phyloP scores from a whole-genome alignment of 2,888 invertebrate genomes.

The Crossocerus cetratus region DNA sequence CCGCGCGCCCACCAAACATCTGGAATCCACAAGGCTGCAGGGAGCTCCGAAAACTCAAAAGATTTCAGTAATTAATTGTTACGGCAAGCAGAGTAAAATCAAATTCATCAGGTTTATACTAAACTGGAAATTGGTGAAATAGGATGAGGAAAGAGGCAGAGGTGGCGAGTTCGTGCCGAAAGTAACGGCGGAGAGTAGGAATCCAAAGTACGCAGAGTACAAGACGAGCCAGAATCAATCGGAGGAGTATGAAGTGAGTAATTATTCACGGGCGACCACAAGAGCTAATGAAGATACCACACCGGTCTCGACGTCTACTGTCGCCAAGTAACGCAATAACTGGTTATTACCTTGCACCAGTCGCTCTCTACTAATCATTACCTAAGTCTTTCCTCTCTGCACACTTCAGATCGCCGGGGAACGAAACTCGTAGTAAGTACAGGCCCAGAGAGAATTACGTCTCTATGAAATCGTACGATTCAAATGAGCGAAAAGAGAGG shows the following conservation, averaged over 20 bases:
- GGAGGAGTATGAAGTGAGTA: slow-evolving; percentile 2
- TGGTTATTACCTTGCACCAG: background rate
- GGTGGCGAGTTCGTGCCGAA: slow-evolving; percentile 13
- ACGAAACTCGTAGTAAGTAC: background rate
- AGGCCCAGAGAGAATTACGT: background rate
- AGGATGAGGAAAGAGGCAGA: too few relatives aligned
- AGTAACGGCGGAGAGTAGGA: background rate
- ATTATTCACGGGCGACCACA: background rate
- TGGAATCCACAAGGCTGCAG: slow-evolving; percentile 16
- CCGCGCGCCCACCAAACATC: slow-evolving; percentile 7
- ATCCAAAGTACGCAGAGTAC: slow-evolving; percentile 4
- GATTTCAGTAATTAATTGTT: background rate
- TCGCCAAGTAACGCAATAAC: background rate
- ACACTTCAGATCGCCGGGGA: background rate
- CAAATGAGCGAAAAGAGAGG: too few relatives aligned
- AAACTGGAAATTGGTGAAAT: too few relatives aligned
- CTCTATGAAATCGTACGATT: too few relatives aligned
- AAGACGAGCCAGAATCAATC: slow-evolving; percentile 8
- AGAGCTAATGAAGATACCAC: background rate
- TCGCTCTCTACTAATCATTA: background rate
- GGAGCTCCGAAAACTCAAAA: slow-evolving; percentile 18
- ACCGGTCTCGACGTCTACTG: background rate
- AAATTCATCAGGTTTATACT: too few relatives aligned
- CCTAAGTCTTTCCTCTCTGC: background rate
- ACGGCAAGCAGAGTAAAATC: too few relatives aligned